These are phyloP conservation scores for Latrodectus geometricus DNA, from an alignment of 1,140 invertebrate species.

Conservation along the genomic window DNA sequence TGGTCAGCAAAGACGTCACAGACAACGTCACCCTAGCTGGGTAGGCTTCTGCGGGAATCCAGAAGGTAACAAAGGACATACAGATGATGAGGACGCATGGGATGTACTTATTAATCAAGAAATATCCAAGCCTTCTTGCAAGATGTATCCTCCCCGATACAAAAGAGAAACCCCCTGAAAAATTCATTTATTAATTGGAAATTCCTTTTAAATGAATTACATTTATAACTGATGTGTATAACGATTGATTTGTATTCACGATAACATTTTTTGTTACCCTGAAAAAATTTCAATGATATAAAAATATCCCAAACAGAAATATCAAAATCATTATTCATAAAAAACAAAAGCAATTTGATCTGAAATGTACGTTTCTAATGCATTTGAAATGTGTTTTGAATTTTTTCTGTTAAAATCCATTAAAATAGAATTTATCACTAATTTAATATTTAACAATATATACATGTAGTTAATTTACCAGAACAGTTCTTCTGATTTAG, in stretches of 20 bases:
- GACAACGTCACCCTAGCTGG: slow-evolving; percentile 70
- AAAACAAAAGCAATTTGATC: too few relatives aligned
- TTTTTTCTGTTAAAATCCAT: too few relatives aligned
- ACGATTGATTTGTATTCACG: background rate
- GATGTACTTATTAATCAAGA: slow-evolving; percentile 62
- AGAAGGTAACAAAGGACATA: slow-evolving; percentile 63
- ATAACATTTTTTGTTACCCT: too few relatives aligned
- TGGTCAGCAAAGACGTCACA: slow-evolving; percentile 74
- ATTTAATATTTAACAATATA: too few relatives aligned
- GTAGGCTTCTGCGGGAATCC: slow-evolving; percentile 63
- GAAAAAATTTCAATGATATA: too few relatives aligned
- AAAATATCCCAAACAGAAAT: too few relatives aligned
- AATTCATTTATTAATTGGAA: background rate
- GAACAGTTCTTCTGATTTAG: too few relatives aligned
- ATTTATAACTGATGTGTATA: slow-evolving; percentile 11
- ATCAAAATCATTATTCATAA: too few relatives aligned
- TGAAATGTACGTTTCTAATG: too few relatives aligned
- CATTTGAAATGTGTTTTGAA: too few relatives aligned
- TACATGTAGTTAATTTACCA: too few relatives aligned
- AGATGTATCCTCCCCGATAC: slow-evolving; percentile 56
- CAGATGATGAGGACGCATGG: slow-evolving; percentile 63
- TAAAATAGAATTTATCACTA: too few relatives aligned
- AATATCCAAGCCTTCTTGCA: slow-evolving; percentile 60
- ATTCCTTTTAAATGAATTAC: background rate
- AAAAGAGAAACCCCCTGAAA: slow-evolving; percentile 61